phyloP scores from a whole-genome alignment of 2,113 vertebrate genomes.

The Monopterus albus region DNA sequence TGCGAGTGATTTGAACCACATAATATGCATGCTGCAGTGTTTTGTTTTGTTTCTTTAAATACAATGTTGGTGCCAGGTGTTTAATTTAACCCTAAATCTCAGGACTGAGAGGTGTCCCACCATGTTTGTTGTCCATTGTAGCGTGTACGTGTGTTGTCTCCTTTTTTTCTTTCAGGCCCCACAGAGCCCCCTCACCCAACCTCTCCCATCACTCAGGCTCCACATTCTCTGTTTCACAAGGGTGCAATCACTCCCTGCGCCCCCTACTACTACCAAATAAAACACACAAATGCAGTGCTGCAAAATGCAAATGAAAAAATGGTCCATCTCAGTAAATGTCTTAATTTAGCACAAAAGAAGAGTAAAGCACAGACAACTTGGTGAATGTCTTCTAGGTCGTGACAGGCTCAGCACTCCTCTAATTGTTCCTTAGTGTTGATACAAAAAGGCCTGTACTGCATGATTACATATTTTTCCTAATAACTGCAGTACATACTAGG shows the following conservation, averaged over 20 bases:
- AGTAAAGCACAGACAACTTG: too few species aligned
- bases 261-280: constrained; percentile 8
- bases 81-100: background rate
- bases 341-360: too few species aligned
- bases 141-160: constrained; percentile 67
- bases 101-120: too few species aligned
- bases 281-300: background rate
- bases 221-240: constrained; percentile 83
- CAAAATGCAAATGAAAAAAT: too few species aligned
- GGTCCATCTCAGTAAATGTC: constrained; percentile 15
- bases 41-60: background rate
- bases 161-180: constrained; percentile 83
- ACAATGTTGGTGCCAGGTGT: background rate
- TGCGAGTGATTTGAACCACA: background rate
- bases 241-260: constrained; percentile 82
- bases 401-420: background rate
- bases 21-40: constrained; percentile 30
- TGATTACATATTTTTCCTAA: too few species aligned
- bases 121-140: constrained; percentile 20
- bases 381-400: background rate
- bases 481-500: too few species aligned
- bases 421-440: too few species aligned
- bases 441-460: too few species aligned
- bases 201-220: constrained; percentile 83
- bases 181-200: constrained; percentile 85